phyloP scores from a whole-genome alignment of 2,888 invertebrate genomes.

The Hirtodrosophila histrioides region DNA sequence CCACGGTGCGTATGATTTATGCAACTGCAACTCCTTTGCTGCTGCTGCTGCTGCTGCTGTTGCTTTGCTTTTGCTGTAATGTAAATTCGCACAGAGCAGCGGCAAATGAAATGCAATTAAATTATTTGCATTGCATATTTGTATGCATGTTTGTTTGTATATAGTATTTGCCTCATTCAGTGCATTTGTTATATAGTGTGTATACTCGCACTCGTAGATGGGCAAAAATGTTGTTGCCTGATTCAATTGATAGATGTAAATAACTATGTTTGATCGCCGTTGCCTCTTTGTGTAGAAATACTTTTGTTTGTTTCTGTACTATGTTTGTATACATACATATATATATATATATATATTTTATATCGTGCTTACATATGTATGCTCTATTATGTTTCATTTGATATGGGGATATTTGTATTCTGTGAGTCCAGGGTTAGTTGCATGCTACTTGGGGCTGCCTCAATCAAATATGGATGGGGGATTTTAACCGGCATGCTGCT shows the following conservation, averaged over 20 bases:
- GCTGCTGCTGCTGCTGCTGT: constrained; percentile 17
- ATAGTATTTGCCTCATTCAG: constrained; percentile 21
- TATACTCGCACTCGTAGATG: constrained; percentile 18
- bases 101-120: constrained; percentile 73
- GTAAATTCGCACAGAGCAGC: constrained; percentile 37
- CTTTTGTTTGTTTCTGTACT: constrained; percentile 31
- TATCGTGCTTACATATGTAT: constrained; percentile 33
- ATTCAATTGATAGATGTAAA: constrained; percentile 67
- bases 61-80: constrained; percentile 34
- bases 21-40: constrained; percentile 24
- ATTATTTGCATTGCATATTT: constrained; percentile 69
- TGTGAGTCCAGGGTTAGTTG: constrained; percentile 19
- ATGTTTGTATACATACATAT: constrained; percentile 53
- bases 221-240: constrained; percentile 39
- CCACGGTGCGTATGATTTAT: constrained; percentile 70
- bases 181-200: constrained; percentile 12
- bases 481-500: constrained; percentile 28
- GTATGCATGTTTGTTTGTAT: constrained; percentile 37
- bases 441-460: constrained; percentile 30
- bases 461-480: constrained; percentile 8
- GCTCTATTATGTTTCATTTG: constrained; percentile 51
- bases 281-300: constrained; percentile 43
- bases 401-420: constrained; percentile 54
- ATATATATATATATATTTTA: too few species aligned
- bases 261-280: constrained; percentile 26